Evolutionary conservation across 2,797 vertebrate genomes (phyloP).

Genomic region (Mormyrops attenuatus): DNA sequence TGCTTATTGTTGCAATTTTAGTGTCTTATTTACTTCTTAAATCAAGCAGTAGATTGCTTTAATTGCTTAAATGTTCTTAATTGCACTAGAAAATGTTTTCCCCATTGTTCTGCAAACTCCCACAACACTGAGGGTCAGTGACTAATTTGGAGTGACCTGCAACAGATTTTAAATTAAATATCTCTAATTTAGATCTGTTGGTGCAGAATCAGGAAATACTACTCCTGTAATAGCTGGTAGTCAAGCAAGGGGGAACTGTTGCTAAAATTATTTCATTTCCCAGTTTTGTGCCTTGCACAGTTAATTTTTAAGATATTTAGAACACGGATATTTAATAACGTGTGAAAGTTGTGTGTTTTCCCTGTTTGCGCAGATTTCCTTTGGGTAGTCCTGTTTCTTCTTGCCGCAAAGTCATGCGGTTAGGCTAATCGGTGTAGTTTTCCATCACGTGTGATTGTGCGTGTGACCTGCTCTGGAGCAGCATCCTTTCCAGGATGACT

Average conservation of each 20-base stretch:
- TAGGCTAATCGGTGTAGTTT: not conserved
- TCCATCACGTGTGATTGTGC: not conserved
- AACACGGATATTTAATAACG: not conserved
- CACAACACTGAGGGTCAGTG: not conserved
- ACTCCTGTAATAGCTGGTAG: not conserved
- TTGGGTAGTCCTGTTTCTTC: not conserved
- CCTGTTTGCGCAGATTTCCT: not conserved
- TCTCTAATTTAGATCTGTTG: not conserved
- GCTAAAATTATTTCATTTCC: not conserved
- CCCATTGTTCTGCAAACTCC: not conserved
- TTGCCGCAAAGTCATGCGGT: not conserved
- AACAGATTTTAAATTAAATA: constrained; percentile 1
- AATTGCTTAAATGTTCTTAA: constrained; percentile 1
- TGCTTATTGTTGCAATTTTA: not conserved
- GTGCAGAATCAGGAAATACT: not conserved
- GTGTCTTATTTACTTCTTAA: not conserved
- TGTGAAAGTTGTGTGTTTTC: not conserved
- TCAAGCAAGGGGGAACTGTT: not conserved
- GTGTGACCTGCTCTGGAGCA: not conserved
- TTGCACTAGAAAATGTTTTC: not conserved
- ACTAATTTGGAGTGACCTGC: not conserved
- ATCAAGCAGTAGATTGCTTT: not conserved
- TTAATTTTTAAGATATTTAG: not conserved
- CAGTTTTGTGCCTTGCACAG: not conserved
- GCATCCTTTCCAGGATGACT: not conserved